phyloP scores from a whole-genome alignment of 1,140 invertebrate genomes.

The Chelonus insularis region DNA sequence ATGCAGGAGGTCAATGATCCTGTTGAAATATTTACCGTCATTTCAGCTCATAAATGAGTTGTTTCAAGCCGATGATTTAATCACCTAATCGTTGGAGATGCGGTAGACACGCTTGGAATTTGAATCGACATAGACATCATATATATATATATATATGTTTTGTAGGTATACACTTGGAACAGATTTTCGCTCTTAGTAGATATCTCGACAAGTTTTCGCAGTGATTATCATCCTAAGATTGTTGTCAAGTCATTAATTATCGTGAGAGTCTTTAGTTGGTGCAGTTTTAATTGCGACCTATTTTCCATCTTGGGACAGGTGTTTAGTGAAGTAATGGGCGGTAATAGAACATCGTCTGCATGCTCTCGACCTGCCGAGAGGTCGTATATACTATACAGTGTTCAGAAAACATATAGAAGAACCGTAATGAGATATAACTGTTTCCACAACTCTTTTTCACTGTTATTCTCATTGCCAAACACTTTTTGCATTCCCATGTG shows the following conservation, averaged over 20 bases:
- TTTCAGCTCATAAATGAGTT: no score
- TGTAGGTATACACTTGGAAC: no score
- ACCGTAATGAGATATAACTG: constrained; percentile 9
- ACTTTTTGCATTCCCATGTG: background rate
- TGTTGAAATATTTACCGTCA: constrained; percentile 10
- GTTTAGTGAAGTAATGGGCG: constrained; percentile 37
- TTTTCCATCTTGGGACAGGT: constrained; percentile 40
- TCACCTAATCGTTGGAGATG: no score
- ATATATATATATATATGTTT: no score
- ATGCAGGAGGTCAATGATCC: constrained; percentile 16
- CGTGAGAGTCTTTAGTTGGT: constrained; percentile 27
- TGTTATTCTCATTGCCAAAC: background rate
- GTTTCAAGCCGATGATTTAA: no score
- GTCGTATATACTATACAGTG: background rate
- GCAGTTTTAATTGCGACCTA: constrained; percentile 42
- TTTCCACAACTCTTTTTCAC: background rate
- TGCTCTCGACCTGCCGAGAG: background rate
- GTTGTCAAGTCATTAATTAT: constrained; percentile 46
- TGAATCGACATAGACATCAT: no score
- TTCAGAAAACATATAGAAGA: background rate
- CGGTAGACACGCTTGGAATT: no score
- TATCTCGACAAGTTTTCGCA: no score
- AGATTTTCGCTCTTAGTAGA: no score
- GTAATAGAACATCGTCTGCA: background rate
- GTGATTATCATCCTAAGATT: constrained; percentile 39